Percentiles rank a stretch among this genome's conserved stretches.
Conservation (phyloP, 1,140 invertebrate genomes). For the Pinna nobilis region DNA sequence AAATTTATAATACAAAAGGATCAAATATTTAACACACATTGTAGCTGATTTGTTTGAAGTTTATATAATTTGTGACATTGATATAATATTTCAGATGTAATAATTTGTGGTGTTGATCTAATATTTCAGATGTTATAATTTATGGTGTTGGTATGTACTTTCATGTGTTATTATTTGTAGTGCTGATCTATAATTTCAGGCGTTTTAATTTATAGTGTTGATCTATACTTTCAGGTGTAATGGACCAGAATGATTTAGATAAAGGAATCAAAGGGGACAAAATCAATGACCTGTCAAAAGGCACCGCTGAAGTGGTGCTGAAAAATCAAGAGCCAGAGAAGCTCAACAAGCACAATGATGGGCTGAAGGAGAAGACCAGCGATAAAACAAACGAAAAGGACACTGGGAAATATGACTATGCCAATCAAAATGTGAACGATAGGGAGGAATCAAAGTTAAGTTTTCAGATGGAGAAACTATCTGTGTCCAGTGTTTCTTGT, state of each 20-base stretch:
- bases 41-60: no score
- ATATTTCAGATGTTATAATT: no score
- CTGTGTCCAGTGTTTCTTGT: neutral
- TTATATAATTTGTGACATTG: no score
- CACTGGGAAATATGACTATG: slow-evolving; percentile 2
- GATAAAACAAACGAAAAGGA: neutral
- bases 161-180: no score
- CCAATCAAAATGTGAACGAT: neutral
- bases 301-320: neutral
- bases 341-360: neutral
- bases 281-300: slow-evolving; percentile 20
- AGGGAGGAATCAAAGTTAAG: neutral
- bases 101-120: no score
- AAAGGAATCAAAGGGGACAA: slow-evolving; percentile 6
- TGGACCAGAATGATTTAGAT: slow-evolving; percentile 12
- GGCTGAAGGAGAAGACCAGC: neutral
- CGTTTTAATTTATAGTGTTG: no score
- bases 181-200: no score
- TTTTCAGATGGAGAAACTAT: slow-evolving; percentile 2
- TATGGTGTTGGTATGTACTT: no score
- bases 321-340: neutral
- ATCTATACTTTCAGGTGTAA: no score
- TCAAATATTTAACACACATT: no score
- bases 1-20: no score
- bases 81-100: no score